These are phyloP conservation scores for Rhea pennata DNA, from an alignment of 2,113 vertebrate species.

Conservation along the genomic window DNA sequence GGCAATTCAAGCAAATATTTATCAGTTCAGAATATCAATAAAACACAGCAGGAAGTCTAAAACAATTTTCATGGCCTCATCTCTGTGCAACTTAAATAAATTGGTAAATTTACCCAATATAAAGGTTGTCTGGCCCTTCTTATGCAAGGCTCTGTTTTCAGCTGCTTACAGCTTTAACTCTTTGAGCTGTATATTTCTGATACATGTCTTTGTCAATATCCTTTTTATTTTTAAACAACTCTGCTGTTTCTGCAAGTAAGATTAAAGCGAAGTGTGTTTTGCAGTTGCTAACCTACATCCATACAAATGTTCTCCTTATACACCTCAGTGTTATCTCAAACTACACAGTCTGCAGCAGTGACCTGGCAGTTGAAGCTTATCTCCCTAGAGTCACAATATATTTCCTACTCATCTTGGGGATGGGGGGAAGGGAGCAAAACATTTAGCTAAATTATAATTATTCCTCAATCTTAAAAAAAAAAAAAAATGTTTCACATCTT, in stretches of 20 bases:
- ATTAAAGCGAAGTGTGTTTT: neutral
- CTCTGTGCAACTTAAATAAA: neutral
- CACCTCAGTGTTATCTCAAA: neutral
- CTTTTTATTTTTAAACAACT: neutral
- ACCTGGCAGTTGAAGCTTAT: neutral
- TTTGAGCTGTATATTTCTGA: neutral
- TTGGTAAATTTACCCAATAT: neutral
- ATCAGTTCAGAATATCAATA: neutral
- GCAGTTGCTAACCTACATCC: neutral
- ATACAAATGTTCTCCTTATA: neutral
- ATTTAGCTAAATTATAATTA: neutral
- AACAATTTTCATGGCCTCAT: neutral
- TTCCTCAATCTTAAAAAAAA: neutral
- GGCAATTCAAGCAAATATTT: neutral
- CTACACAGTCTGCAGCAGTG: neutral
- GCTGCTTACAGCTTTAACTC: neutral
- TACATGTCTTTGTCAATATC: neutral
- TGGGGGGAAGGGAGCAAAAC: too few species aligned
- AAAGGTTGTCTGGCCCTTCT: neutral
- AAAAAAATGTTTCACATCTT: neutral
- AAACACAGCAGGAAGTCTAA: neutral
- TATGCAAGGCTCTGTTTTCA: neutral
- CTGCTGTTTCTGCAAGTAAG: neutral
- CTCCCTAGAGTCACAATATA: neutral
- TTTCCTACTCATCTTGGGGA: neutral